Percentiles rank a stretch among this genome's conserved stretches.
Evolutionary conservation across 2,797 vertebrate species (phyloP).

Genomic region (Decapterus maruadsi): DNA sequence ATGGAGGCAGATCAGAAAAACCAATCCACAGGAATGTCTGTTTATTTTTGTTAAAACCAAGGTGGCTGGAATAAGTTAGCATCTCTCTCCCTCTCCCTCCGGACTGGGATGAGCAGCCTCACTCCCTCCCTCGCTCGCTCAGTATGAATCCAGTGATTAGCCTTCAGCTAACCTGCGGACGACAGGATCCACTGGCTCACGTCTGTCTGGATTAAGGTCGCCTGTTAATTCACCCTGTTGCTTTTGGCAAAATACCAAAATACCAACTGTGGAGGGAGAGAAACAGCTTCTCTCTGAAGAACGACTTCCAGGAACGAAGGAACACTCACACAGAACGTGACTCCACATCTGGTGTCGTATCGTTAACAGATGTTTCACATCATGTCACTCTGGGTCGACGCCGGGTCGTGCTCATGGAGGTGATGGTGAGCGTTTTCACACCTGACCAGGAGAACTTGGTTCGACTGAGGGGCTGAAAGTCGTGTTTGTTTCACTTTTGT

Average conservation of each 20-base stretch:
- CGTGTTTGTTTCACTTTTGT: no score
- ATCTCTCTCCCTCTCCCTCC: background rate
- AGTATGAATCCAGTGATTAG: constrained; percentile 72
- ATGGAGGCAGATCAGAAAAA: no score
- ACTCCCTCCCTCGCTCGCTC: constrained; percentile 29
- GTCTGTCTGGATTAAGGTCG: constrained; percentile 60
- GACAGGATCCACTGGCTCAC: constrained; percentile 57
- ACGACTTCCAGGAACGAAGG: constrained; percentile 20
- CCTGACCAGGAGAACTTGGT: no score
- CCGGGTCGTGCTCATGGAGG: no score
- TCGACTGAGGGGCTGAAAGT: no score
- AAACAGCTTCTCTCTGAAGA: background rate
- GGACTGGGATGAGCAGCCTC: constrained; percentile 16
- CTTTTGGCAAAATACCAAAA: constrained; percentile 46
- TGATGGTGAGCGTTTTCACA: no score
- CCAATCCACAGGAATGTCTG: background rate
- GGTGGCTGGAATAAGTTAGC: background rate
- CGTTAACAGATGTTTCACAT: no score
- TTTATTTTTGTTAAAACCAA: background rate
- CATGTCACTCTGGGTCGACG: no score
- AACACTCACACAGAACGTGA: no score
- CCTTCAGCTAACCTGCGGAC: constrained; percentile 70
- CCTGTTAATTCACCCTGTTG: constrained; percentile 54
- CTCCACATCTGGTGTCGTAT: no score
- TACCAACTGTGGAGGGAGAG: background rate